Percentiles rank a stretch among this genome's conserved stretches.
Evolutionary conservation across 2,797 vertebrate genomes (phyloP).

Genomic region (Coluber constrictor): DNA sequence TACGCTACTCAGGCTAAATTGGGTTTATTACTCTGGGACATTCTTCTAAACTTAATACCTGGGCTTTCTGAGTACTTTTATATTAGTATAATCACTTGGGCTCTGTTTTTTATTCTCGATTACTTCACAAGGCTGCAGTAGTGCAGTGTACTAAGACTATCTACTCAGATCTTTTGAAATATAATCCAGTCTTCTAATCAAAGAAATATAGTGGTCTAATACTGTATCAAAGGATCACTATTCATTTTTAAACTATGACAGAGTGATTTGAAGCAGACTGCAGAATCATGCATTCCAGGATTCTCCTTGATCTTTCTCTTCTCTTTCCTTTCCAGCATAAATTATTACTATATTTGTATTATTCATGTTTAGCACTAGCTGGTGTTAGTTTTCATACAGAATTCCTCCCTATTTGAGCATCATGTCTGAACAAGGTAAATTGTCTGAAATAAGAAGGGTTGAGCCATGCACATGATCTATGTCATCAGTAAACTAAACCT

Average conservation of each 20-base stretch:
- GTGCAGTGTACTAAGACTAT: neutral
- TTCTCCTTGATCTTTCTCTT: neutral
- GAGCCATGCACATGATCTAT: neutral
- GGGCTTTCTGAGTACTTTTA: neutral
- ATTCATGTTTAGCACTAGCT: neutral
- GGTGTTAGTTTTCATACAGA: neutral
- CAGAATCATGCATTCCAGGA: neutral
- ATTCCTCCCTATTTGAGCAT: neutral
- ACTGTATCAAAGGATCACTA: neutral
- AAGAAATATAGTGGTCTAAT: neutral
- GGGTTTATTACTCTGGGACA: neutral
- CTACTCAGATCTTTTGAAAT: neutral
- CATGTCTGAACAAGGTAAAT: neutral
- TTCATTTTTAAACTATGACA: neutral
- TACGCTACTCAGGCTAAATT: no score
- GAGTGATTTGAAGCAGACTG: neutral
- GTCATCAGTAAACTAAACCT: neutral
- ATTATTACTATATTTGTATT: neutral
- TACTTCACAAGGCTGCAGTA: neutral
- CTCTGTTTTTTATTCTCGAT: neutral
- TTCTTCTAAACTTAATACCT: neutral
- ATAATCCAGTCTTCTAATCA: neutral
- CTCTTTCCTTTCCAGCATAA: neutral
- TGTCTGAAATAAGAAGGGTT: neutral
- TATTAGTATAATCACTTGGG: neutral